These are phyloP conservation scores for Leptestheria dahalacensis DNA, from an alignment of 1,140 invertebrate species.

Conservation along the genomic window DNA sequence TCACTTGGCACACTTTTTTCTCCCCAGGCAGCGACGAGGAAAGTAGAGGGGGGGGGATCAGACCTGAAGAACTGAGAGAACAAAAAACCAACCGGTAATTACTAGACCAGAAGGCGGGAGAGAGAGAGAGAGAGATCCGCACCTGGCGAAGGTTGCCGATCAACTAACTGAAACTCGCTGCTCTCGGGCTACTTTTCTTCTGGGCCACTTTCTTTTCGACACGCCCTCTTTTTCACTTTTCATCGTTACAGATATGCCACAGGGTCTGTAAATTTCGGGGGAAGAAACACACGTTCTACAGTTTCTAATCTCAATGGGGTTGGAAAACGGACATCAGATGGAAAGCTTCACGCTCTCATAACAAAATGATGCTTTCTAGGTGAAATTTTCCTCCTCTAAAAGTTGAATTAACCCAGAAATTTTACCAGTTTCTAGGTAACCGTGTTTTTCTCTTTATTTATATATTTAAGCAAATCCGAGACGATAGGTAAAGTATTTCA, in stretches of 20 bases:
- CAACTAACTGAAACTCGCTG: background rate
- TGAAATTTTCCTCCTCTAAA: too few species aligned
- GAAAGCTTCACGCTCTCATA: too few species aligned
- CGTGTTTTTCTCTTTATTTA: background rate
- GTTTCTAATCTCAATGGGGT: background rate
- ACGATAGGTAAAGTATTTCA: background rate
- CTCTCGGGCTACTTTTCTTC: background rate
- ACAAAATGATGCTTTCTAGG: too few species aligned
- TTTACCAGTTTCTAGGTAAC: too few species aligned
- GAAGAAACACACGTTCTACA: background rate
- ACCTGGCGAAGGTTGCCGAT: background rate
- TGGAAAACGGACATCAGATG: too few species aligned
- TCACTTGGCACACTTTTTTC: background rate
- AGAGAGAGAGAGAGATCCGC: background rate
- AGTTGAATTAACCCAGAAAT: too few species aligned
- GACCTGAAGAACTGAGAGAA: too few species aligned
- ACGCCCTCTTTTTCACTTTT: background rate
- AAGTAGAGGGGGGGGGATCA: too few species aligned
- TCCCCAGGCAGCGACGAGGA: background rate
- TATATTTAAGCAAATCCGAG: background rate
- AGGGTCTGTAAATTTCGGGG: background rate
- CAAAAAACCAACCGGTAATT: too few species aligned
- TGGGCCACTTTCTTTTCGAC: background rate
- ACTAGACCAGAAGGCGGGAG: background rate
- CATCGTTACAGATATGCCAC: background rate